phyloP scores from a whole-genome alignment of 2,113 vertebrate genomes.

The Caracal caracal region DNA sequence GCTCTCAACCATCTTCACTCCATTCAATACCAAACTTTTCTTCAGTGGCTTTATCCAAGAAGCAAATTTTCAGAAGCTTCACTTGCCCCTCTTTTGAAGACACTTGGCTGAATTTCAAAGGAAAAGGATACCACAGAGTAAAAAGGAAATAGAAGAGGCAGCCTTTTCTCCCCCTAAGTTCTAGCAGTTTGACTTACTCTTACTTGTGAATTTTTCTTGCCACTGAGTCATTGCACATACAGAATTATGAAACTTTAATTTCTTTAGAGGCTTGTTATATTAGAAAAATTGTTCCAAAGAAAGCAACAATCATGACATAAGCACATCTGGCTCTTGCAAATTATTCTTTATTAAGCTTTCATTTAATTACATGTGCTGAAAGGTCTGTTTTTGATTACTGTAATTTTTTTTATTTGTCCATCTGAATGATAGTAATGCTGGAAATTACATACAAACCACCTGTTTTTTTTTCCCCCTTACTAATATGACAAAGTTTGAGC shows the following conservation, averaged over 20 bases:
- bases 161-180: slow-evolving; percentile 68
- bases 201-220: slow-evolving; percentile 74
- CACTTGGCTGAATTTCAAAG: slow-evolving; percentile 51
- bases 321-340: slow-evolving; percentile 91
- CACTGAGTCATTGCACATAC: slow-evolving; percentile 85
- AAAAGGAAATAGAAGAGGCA: slow-evolving; percentile 54
- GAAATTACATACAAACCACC: slow-evolving; percentile 88
- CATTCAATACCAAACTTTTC: background rate
- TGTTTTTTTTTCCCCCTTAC: slow-evolving; percentile 82
- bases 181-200: slow-evolving; percentile 68
- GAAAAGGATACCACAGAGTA: slow-evolving; percentile 7
- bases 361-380: slow-evolving; percentile 91
- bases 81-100: slow-evolving; percentile 12
- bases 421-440: slow-evolving; percentile 89
- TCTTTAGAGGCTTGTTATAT: slow-evolving; percentile 89
- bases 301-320: slow-evolving; percentile 93
- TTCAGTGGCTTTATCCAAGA: background rate
- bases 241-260: slow-evolving; percentile 90
- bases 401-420: slow-evolving; percentile 91
- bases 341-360: slow-evolving; percentile 92
- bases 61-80: slow-evolving; percentile 47
- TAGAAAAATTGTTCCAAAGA: slow-evolving; percentile 91
- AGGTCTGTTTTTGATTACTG: slow-evolving; percentile 90
- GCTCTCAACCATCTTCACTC: background rate
- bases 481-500: slow-evolving; percentile 84